These are phyloP conservation scores for Pollimyrus isidori DNA, from an alignment of 2,113 vertebrate genomes.

Conservation along the genomic window DNA sequence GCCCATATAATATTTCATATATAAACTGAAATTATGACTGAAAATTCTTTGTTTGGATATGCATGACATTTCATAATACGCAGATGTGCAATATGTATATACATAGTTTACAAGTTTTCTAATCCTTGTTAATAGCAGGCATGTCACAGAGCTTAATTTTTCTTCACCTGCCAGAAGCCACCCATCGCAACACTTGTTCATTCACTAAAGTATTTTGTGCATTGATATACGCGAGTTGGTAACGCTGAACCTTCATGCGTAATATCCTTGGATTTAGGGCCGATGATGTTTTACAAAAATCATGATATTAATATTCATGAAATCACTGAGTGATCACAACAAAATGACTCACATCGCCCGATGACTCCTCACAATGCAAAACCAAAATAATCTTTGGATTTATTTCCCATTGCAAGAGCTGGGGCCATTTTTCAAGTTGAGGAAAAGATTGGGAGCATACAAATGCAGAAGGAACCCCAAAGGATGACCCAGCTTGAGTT, in stretches of 20 bases:
- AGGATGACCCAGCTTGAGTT: constrained; percentile 46
- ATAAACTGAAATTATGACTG: background rate
- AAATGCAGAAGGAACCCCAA: constrained; percentile 50
- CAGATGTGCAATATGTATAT: background rate
- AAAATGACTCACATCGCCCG: constrained; percentile 38
- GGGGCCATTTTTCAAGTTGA: constrained; percentile 42
- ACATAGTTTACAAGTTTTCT: background rate
- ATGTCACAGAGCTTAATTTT: background rate
- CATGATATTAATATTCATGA: constrained; percentile 34
- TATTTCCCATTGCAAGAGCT: constrained; percentile 33
- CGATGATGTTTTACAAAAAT: constrained; percentile 43
- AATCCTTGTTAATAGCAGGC: background rate
- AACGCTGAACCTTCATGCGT: background rate
- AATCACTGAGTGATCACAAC: constrained; percentile 32
- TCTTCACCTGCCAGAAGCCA: constrained; percentile 46
- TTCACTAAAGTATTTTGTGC: background rate
- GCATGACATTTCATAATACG: background rate
- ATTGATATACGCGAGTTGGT: background rate
- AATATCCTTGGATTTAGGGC: background rate
- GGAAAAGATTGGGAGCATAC: constrained; percentile 50
- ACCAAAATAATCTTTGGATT: constrained; percentile 34
- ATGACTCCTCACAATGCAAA: constrained; percentile 28
- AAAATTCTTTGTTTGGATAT: background rate
- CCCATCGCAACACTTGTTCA: constrained; percentile 7
- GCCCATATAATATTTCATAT: background rate